A percentile compares a stretch with the other conserved stretches of the same genome.
Evolutionary conservation across 2,888 invertebrate species (phyloP).

Genomic region (Agrilus mali): DNA sequence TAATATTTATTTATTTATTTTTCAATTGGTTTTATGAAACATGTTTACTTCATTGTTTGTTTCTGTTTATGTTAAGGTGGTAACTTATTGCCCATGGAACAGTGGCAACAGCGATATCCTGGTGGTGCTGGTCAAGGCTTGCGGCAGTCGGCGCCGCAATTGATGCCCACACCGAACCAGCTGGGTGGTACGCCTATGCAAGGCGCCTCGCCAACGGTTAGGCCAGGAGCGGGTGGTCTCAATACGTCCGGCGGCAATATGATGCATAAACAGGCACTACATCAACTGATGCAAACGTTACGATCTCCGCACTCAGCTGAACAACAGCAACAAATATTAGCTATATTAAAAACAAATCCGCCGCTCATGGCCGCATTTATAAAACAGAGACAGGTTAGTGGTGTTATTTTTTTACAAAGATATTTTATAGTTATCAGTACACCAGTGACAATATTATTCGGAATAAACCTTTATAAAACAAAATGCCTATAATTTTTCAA

Average conservation of each 20-base stretch:
- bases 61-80: slow-evolving; percentile 28
- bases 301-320: slow-evolving; percentile 82
- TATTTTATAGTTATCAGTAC: neutral
- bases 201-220: slow-evolving; percentile 16
- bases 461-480: neutral
- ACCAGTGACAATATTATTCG: neutral
- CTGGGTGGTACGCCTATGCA: slow-evolving; percentile 25
- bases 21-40: neutral
- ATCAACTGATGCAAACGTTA: slow-evolving; percentile 80
- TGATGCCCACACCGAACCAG: slow-evolving; percentile 30
- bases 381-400: slow-evolving; percentile 64
- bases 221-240: slow-evolving; percentile 14
- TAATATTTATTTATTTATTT: neutral
- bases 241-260: slow-evolving; percentile 25
- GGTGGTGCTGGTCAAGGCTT: slow-evolving; percentile 32
- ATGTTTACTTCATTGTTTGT: neutral
- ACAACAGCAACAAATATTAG: slow-evolving; percentile 80
- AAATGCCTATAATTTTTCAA: no score
- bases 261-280: slow-evolving; percentile 54
- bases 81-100: slow-evolving; percentile 42
- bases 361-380: slow-evolving; percentile 92
- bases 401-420: neutral
- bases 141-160: slow-evolving; percentile 38
- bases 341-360: slow-evolving; percentile 86
- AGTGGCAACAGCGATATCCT: slow-evolving; percentile 40